Evolutionary conservation across 2,113 vertebrate species (phyloP).

Genomic region (Isurus oxyrinchus): DNA sequence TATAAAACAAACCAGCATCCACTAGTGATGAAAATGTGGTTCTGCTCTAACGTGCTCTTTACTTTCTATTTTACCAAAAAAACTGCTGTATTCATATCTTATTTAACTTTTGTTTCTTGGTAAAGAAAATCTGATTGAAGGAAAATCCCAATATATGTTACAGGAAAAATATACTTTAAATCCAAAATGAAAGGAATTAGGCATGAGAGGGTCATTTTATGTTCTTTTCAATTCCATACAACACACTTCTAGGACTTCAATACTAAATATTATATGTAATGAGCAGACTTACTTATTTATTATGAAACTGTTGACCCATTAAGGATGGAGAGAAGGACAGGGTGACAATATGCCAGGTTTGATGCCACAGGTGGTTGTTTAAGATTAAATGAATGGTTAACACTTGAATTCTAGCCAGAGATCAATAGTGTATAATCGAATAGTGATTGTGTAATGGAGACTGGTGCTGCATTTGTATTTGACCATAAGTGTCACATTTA

Average conservation of each 20-base stretch:
- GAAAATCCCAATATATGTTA: neutral
- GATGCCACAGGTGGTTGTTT: neutral
- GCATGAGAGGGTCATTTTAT: neutral
- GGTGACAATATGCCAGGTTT: neutral
- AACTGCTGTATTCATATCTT: neutral
- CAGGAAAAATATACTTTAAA: neutral
- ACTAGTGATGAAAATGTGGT: neutral
- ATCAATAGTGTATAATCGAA: neutral
- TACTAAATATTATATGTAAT: neutral
- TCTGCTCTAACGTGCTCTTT: neutral
- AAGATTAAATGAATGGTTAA: neutral
- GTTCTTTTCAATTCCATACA: neutral
- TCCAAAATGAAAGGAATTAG: neutral
- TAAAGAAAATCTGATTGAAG: neutral
- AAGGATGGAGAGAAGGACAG: neutral
- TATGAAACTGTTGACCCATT: neutral
- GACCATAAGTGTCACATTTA: neutral
- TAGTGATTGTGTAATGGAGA: neutral
- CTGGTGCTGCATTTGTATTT: neutral
- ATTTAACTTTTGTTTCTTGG: neutral
- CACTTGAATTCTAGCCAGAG: neutral
- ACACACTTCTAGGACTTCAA: neutral
- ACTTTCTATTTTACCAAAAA: neutral
- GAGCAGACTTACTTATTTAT: neutral
- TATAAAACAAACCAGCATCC: neutral